Evolutionary conservation across 2,797 vertebrate species (phyloP).

Genomic region (Phataginus tricuspis): DNA sequence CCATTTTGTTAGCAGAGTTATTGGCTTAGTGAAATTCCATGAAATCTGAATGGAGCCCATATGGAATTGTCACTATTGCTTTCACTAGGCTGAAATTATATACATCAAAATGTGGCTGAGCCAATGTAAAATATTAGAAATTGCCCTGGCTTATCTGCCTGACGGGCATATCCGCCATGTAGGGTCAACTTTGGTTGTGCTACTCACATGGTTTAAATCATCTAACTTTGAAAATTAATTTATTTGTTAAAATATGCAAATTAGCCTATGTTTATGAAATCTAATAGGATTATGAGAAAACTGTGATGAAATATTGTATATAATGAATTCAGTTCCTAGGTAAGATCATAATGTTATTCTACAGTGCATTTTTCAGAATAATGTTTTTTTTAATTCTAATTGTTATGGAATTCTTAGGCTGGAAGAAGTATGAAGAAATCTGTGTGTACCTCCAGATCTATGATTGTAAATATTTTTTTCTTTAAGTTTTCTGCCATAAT

Average conservation of each 20-base stretch:
- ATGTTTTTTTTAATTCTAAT: background rate
- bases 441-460: background rate
- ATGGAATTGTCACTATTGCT: background rate
- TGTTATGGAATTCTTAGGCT: background rate
- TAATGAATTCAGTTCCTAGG: background rate
- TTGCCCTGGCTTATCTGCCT: background rate
- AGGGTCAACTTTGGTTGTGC: background rate
- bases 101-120: background rate
- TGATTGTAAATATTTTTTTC: background rate
- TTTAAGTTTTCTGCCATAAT: background rate
- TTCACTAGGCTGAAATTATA: background rate
- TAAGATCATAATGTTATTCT: background rate
- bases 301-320: background rate
- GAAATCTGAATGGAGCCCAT: slow-evolving; percentile 33
- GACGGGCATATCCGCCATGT: background rate
- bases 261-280: background rate
- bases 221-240: background rate
- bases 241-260: background rate
- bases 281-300: background rate
- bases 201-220: background rate
- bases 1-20: background rate
- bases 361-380: slow-evolving; percentile 4
- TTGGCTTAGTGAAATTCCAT: slow-evolving; percentile 62
- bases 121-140: background rate
- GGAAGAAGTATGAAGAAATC: background rate